A percentile compares a stretch with the other conserved stretches of the same genome.
These are phyloP conservation scores for Seira musarum DNA, from an alignment of 2,888 invertebrate genomes.

Conservation along the genomic window DNA sequence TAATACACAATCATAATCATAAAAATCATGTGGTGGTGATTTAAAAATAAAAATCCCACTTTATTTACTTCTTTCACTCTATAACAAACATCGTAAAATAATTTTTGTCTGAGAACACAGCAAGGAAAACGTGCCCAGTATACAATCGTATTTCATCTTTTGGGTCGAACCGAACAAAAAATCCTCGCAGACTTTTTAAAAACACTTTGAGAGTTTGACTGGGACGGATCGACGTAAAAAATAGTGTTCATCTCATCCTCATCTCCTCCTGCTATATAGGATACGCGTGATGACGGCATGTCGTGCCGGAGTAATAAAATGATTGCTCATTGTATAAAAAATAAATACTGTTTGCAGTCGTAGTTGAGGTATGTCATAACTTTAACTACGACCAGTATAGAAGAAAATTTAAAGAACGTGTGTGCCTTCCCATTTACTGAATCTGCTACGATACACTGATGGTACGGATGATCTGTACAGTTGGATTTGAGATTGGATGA, in stretches of 20 bases:
- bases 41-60: constrained; percentile 21
- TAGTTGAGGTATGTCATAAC: too few relatives aligned
- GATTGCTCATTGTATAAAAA: constrained; percentile 35
- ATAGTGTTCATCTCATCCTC: constrained; percentile 7
- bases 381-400: too few relatives aligned
- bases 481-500: too few relatives aligned
- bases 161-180: neutral
- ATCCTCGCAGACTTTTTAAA: too few relatives aligned
- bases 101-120: neutral
- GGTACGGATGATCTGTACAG: too few relatives aligned
- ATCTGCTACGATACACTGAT: neutral
- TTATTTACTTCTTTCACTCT: neutral
- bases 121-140: constrained; percentile 16
- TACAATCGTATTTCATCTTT: too few relatives aligned
- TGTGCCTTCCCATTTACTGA: neutral
- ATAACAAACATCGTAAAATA: constrained; percentile 9
- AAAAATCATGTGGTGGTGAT: constrained; percentile 34
- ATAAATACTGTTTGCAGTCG: too few relatives aligned
- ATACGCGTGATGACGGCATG: constrained; percentile 51
- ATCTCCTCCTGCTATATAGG: constrained; percentile 13
- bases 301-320: constrained; percentile 57
- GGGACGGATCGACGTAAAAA: neutral
- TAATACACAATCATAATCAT: constrained; percentile 5
- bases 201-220: too few relatives aligned
- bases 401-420: too few relatives aligned